Evolutionary conservation across 2,888 invertebrate genomes (phyloP).

Genomic region (Siphonodentalium dalli): DNA sequence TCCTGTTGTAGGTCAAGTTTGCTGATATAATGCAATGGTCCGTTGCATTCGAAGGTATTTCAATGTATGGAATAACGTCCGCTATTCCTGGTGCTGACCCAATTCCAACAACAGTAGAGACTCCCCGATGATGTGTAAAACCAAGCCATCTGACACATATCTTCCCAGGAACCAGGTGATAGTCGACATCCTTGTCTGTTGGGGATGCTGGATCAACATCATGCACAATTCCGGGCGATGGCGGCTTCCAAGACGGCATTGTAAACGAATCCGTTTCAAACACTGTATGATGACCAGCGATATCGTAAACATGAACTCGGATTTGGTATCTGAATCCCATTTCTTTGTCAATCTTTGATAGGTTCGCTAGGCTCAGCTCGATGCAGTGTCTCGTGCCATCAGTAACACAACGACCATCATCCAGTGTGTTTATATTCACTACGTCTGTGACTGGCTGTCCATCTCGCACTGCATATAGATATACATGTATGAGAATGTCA

Average conservation of each 20-base stretch:
- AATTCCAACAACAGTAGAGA: constrained; percentile 10
- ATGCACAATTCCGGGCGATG: constrained; percentile 11
- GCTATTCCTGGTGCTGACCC: constrained; percentile 5
- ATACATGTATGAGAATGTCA: no score
- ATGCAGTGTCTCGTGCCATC: no score
- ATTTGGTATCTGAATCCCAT: constrained; percentile 21
- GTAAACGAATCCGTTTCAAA: constrained; percentile 9
- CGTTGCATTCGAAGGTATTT: neutral
- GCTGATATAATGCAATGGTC: no score
- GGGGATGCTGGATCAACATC: constrained; percentile 4
- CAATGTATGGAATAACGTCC: neutral
- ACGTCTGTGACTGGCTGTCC: no score
- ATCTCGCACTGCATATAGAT: no score
- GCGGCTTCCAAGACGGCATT: constrained; percentile 22
- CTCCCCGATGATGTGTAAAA: constrained; percentile 9
- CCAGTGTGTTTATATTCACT: no score
- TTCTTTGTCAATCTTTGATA: no score
- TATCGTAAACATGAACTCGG: constrained; percentile 29
- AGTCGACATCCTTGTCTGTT: constrained; percentile 6
- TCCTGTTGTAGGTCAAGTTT: neutral
- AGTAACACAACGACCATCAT: no score
- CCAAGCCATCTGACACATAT: constrained; percentile 16
- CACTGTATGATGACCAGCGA: constrained; percentile 27
- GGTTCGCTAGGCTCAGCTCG: no score
- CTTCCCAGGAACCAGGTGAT: neutral